These are phyloP conservation scores for Loripinus fragilis DNA, from an alignment of 2,888 invertebrate genomes.

Conservation along the genomic window DNA sequence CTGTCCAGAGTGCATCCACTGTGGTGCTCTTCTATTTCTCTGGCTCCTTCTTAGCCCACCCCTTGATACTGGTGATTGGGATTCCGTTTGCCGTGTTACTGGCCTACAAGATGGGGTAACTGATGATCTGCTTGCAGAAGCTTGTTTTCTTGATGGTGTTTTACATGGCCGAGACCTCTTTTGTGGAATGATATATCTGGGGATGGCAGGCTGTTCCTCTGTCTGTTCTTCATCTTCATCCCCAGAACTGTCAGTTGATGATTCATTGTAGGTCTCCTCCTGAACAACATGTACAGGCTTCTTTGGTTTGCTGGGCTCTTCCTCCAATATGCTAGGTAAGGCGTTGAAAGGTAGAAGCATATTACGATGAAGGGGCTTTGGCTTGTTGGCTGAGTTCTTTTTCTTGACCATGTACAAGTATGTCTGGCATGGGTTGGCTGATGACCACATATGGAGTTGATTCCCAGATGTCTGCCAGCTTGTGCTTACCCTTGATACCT, in stretches of 20 bases:
- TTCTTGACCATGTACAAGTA: background rate
- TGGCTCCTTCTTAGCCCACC: background rate
- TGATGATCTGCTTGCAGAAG: background rate
- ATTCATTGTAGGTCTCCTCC: background rate
- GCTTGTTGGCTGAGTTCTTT: background rate
- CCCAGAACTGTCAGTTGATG: background rate
- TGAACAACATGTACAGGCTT: background rate
- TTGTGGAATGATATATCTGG: background rate
- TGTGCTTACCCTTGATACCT: slow-evolving; percentile 4
- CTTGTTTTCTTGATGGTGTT: background rate
- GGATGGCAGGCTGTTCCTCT: background rate
- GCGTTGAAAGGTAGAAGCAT: slow-evolving; percentile 7
- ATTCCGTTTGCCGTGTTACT: too few relatives aligned
- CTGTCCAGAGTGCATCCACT: background rate
- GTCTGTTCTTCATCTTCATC: background rate
- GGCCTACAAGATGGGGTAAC: too few relatives aligned
- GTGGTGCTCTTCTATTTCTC: background rate
- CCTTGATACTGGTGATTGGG: background rate
- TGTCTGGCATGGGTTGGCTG: slow-evolving; percentile 4
- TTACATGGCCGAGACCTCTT: background rate
- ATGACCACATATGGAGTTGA: background rate
- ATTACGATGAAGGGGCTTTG: background rate
- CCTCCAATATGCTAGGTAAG: background rate
- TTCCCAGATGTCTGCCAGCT: slow-evolving; percentile 12
- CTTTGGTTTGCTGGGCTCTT: background rate